phyloP scores from a whole-genome alignment of 2,113 vertebrate genomes.

The Anolis carolinensis region DNA sequence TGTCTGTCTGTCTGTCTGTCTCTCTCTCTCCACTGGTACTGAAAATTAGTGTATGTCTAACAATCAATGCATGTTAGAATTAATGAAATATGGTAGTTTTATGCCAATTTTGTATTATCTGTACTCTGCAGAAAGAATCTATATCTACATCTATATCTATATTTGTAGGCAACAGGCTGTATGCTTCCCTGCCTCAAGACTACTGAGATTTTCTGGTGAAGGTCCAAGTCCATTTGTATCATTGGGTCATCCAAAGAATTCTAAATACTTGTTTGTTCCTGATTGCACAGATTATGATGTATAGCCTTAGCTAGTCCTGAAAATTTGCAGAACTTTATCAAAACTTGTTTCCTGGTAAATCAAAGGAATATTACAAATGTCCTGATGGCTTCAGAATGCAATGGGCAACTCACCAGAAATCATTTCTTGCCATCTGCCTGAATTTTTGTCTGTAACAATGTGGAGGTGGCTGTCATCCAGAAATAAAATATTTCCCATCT shows the following conservation, averaged over 20 bases:
- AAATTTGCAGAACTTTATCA: neutral
- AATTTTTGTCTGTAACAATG: conserved; percentile 14
- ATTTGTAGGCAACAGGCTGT: neutral
- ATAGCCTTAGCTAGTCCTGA: too few relatives aligned
- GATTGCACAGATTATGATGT: neutral
- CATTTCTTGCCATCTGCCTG: conserved; percentile 16
- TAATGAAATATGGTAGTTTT: too few relatives aligned
- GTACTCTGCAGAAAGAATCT: neutral
- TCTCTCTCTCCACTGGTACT: too few relatives aligned
- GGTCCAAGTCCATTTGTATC: neutral
- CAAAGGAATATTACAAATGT: neutral
- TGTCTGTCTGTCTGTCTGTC: too few relatives aligned
- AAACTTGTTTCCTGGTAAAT: neutral
- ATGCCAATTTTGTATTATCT: neutral
- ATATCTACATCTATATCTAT: neutral
- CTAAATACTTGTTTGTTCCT: neutral
- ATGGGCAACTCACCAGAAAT: conserved; percentile 6
- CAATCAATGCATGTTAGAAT: too few relatives aligned
- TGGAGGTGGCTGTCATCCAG: conserved; percentile 27
- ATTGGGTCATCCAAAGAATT: too few relatives aligned
- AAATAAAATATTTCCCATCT: conserved; percentile 26
- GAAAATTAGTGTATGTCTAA: too few relatives aligned
- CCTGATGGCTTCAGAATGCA: neutral
- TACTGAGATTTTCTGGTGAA: neutral
- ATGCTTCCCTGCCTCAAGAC: neutral